Evolutionary conservation across 2,113 vertebrate genomes (phyloP).

Genomic region (Stegostoma tigrinum): DNA sequence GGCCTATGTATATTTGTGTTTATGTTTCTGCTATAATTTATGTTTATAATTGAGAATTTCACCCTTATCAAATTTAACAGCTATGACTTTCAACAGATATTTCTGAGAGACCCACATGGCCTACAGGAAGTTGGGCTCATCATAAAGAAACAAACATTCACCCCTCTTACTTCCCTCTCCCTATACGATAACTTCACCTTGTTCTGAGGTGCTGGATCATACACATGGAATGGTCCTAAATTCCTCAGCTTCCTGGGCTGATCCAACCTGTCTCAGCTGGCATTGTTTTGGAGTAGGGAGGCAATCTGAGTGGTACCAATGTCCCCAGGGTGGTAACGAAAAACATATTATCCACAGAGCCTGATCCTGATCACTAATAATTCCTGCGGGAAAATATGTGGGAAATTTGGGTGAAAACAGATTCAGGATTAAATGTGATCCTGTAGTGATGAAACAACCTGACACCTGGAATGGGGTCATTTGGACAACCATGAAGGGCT

Average conservation of each 20-base stretch:
- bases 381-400: neutral
- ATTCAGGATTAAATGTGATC: neutral
- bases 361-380: neutral
- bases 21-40: neutral
- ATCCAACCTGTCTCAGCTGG: neutral
- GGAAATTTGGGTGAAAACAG: neutral
- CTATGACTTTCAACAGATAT: neutral
- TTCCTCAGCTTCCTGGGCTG: neutral
- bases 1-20: neutral
- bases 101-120: neutral
- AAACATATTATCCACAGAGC: constrained; percentile 8
- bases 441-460: neutral
- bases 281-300: neutral
- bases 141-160: neutral
- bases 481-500: neutral
- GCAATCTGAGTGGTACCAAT: neutral
- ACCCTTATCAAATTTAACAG: neutral
- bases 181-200: neutral
- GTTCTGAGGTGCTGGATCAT: neutral
- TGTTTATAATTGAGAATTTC: neutral
- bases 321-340: neutral
- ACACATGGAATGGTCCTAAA: neutral
- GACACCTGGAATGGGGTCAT: neutral
- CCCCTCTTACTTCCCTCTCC: neutral
- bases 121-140: neutral